These are phyloP conservation scores for Xestia c-nigrum DNA, from an alignment of 2,888 invertebrate genomes.

Conservation along the genomic window DNA sequence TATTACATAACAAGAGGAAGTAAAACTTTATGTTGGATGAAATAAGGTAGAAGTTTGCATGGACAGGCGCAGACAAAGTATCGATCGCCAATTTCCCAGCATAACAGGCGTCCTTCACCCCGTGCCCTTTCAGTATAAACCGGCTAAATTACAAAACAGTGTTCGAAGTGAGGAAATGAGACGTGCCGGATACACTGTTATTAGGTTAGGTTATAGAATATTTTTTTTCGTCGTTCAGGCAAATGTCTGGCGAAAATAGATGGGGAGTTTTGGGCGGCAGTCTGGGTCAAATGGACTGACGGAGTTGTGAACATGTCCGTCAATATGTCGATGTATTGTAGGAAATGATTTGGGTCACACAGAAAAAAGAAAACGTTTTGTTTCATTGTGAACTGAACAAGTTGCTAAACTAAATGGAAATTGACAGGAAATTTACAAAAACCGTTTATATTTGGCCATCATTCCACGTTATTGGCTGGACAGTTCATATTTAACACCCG, in stretches of 20 bases:
- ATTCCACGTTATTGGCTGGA: background rate
- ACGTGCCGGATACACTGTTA: slow-evolving; percentile 40
- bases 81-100: slow-evolving; percentile 82
- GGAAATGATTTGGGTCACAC: slow-evolving; percentile 36
- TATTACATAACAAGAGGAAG: slow-evolving; percentile 34
- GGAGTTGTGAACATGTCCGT: slow-evolving; percentile 34
- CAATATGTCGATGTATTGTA: slow-evolving; percentile 44
- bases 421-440: background rate
- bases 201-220: slow-evolving; percentile 42
- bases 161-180: slow-evolving; percentile 56
- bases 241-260: slow-evolving; percentile 65
- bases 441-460: background rate
- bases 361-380: slow-evolving; percentile 7
- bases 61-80: slow-evolving; percentile 70
- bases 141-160: slow-evolving; percentile 72
- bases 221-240: slow-evolving; percentile 51
- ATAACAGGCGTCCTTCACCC: slow-evolving; percentile 86
- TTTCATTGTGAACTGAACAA: background rate
- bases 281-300: slow-evolving; percentile 57
- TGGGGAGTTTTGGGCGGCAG: slow-evolving; percentile 51
- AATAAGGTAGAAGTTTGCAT: slow-evolving; percentile 67
- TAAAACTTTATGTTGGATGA: slow-evolving; percentile 25
- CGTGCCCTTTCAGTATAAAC: slow-evolving; percentile 83
- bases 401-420: background rate
- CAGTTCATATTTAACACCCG: background rate